These are phyloP conservation scores for Caenorhabditis panamensis DNA, from an alignment of 2,888 invertebrate species.

Conservation along the genomic window DNA sequence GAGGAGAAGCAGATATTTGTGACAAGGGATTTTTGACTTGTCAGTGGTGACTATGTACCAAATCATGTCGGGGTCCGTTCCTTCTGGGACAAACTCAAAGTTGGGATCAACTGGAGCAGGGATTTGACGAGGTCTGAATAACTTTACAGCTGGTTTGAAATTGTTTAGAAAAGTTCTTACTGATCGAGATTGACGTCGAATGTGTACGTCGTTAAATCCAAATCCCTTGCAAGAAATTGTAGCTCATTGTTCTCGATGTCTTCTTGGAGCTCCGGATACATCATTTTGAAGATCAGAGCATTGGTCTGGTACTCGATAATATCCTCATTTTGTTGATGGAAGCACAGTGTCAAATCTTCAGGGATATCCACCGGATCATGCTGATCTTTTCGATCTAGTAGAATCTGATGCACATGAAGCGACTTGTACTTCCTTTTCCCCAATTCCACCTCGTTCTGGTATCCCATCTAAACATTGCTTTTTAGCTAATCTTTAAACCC, in stretches of 20 bases:
- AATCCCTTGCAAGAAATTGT: neutral
- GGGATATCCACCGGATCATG: slow-evolving; percentile 41
- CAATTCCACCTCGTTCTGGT: neutral
- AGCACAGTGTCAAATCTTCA: slow-evolving; percentile 16
- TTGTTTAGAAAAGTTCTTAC: neutral
- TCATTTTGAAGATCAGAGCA: slow-evolving; percentile 14
- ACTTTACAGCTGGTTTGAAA: neutral
- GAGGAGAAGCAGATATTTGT: slow-evolving; percentile 32
- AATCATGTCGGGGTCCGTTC: slow-evolving; percentile 2
- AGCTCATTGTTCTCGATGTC: neutral
- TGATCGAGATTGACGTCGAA: neutral
- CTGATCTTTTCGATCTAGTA: slow-evolving; percentile 12
- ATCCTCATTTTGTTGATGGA: neutral
- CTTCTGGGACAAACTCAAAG: slow-evolving; percentile 25
- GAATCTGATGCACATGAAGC: neutral
- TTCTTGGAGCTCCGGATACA: slow-evolving; percentile 2
- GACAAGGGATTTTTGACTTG: slow-evolving; percentile 16
- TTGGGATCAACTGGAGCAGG: neutral
- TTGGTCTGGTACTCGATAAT: neutral
- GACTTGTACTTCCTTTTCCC: slow-evolving; percentile 23
- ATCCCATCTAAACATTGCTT: slow-evolving; percentile 10
- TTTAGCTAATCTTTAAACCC: neutral
- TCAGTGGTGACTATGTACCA: slow-evolving; percentile 15
- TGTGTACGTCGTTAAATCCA: neutral
- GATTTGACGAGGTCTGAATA: neutral